Base-by-base conservation (phyloP, 1,140 invertebrate genomes). In the Teleogryllus occipitalis region DNA sequence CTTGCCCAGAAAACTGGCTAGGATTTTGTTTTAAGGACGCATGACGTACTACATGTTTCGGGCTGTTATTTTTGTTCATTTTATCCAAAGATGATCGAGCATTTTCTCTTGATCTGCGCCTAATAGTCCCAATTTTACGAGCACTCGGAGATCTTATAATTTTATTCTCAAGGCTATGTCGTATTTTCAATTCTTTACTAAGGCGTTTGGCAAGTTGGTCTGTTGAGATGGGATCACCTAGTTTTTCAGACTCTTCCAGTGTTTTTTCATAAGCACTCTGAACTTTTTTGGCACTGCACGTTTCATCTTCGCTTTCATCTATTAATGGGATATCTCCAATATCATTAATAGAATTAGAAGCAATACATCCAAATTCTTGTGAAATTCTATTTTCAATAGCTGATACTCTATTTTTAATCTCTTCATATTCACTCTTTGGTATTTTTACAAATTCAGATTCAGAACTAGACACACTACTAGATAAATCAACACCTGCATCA, bases 111-210 rank as follows among this genome's bases (percentile, higher is more conserved):
- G 92, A 94, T 76, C 92, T 85, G 72, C 93, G 87, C 83, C 92
- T 86, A 75, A 94, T 89, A 39, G 87, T 91, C 39, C 93, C 93
- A 80, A 95, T 95, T 88, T 93, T 94, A 54, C 93, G 87, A 39
- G 93, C 93, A 84, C 93, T 94, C 2, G 93, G 93, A 6, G 93
- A 94, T 82, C 93, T 86, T 82, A 94, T 93, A 21, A 94, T 89
- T 84, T 92, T 91, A 48, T 90, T 88, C 83, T 93, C 91, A 72
- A 87, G 85, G 72, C 90, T 92, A 76, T 87, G 86, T 76, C 93
- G 87, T 78, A 94, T 94, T 84, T 92, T 93, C 74, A 94, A 85
- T 84, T 94, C 92, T 82, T 90, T 90, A 81, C 91, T 92, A 47
- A 94, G 85, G 80, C 90, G 87, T 80, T 89, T 89, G 7, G 92